Conservation (phyloP, 2,113 vertebrate species). For the Nestor notabilis region DNA sequence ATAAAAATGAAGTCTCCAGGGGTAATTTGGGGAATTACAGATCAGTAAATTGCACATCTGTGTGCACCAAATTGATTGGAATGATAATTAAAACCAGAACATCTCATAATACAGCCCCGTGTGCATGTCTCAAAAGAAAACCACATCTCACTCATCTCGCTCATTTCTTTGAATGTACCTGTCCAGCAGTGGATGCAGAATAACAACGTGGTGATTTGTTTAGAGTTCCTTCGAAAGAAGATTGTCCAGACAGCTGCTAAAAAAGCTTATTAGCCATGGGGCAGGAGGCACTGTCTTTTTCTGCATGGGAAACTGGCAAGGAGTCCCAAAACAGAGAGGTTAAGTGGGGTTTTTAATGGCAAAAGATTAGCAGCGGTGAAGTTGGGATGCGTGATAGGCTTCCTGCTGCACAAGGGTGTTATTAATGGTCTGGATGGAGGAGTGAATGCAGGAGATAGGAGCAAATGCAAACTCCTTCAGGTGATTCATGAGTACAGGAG, state of each 20-base stretch:
- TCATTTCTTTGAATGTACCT: neutral
- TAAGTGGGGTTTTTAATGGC: neutral
- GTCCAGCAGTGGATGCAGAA: neutral
- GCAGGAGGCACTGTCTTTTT: neutral
- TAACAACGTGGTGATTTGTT: constrained; percentile 30
- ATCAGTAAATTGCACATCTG: constrained; percentile 67
- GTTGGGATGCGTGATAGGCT: rapidly evolving
- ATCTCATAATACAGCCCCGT: constrained; percentile 58
- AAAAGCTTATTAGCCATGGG: neutral
- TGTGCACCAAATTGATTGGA: constrained; percentile 66
- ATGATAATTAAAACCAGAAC: constrained; percentile 67
- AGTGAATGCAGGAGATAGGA: neutral
- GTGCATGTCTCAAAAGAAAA: constrained; percentile 14
- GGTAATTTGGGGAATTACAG: constrained; percentile 69
- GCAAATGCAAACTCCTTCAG: neutral
- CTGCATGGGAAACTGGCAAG: neutral
- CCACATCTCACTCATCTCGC: neutral
- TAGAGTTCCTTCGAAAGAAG: neutral
- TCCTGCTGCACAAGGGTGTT: neutral
- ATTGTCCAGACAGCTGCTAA: neutral
- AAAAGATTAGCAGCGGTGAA: neutral
- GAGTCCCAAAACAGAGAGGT: neutral
- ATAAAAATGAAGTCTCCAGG: constrained; percentile 59
- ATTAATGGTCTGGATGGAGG: neutral
- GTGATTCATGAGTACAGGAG: neutral